Conservation (phyloP, 2,888 invertebrate genomes). For the Athalia cordata region DNA sequence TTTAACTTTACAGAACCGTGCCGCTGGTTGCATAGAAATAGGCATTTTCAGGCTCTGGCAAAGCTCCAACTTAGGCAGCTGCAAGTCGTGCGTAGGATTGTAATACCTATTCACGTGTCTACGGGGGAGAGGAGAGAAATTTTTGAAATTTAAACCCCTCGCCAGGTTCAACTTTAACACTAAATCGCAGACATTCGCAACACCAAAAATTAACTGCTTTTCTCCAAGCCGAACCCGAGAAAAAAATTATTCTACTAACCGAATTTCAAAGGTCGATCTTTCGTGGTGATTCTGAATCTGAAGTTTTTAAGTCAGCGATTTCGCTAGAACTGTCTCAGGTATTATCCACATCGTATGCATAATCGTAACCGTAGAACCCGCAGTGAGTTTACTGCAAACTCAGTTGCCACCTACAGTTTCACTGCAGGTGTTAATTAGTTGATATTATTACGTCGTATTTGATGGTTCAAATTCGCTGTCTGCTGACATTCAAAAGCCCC, state of each 20-base stretch:
- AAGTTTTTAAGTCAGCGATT: background rate
- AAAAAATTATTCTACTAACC: too few relatives aligned
- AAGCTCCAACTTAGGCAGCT: constrained; percentile 16
- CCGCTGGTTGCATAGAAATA: constrained; percentile 35
- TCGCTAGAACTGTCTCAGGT: background rate
- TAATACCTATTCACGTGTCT: constrained; percentile 15
- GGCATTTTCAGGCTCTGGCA: constrained; percentile 20
- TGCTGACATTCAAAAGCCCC: background rate
- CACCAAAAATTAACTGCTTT: too few relatives aligned
- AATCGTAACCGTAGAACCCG: constrained; percentile 5
- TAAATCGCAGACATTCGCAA: too few relatives aligned
- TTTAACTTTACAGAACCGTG: constrained; percentile 18
- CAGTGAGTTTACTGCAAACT: background rate
- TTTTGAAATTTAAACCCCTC: background rate
- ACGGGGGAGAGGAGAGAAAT: background rate
- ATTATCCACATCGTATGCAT: background rate
- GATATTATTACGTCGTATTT: constrained; percentile 13
- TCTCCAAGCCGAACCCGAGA: too few relatives aligned
- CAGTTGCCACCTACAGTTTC: constrained; percentile 20
- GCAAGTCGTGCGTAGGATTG: constrained; percentile 37
- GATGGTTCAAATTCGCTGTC: background rate
- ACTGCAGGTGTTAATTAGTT: constrained; percentile 27
- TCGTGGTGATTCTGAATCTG: too few relatives aligned
- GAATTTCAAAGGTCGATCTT: too few relatives aligned
- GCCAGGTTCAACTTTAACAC: too few relatives aligned